A percentile compares a stretch with the other conserved stretches of the same genome.
phyloP scores from a whole-genome alignment of 1,140 invertebrate species.

The Choristoneura fumiferana region DNA sequence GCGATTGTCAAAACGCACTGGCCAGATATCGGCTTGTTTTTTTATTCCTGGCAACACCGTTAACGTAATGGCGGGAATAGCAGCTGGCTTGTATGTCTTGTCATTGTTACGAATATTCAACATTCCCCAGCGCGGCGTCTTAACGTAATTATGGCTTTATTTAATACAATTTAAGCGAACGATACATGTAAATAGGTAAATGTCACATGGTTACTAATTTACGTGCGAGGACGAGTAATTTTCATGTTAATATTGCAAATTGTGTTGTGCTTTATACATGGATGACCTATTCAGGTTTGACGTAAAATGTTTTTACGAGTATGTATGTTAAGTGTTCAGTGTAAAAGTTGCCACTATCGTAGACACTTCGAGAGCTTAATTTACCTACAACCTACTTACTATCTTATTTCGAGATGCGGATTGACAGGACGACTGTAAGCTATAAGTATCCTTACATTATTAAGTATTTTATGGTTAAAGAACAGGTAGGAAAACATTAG shows the following conservation, averaged over 20 bases:
- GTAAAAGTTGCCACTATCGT: too few species aligned
- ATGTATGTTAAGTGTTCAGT: too few species aligned
- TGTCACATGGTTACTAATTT: slow-evolving; percentile 11
- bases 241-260: slow-evolving; percentile 13
- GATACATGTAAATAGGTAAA: not conserved
- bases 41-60: not conserved
- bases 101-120: not conserved
- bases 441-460: too few species aligned
- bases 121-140: not conserved
- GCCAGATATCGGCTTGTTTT: not conserved
- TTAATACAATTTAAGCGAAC: slow-evolving; percentile 11
- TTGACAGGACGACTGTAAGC: too few species aligned
- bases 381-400: too few species aligned
- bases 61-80: not conserved
- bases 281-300: slow-evolving; percentile 8
- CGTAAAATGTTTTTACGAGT: not conserved
- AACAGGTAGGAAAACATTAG: too few species aligned
- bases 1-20: slow-evolving; percentile 11
- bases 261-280: not conserved
- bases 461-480: too few species aligned
- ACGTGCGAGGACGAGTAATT: slow-evolving; percentile 2
- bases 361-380: too few species aligned
- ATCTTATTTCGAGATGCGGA: too few species aligned
- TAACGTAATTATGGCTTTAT: slow-evolving; percentile 6
- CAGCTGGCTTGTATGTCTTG: not conserved